phyloP scores from a whole-genome alignment of 2,888 invertebrate species.

The Apotomis capreana region DNA sequence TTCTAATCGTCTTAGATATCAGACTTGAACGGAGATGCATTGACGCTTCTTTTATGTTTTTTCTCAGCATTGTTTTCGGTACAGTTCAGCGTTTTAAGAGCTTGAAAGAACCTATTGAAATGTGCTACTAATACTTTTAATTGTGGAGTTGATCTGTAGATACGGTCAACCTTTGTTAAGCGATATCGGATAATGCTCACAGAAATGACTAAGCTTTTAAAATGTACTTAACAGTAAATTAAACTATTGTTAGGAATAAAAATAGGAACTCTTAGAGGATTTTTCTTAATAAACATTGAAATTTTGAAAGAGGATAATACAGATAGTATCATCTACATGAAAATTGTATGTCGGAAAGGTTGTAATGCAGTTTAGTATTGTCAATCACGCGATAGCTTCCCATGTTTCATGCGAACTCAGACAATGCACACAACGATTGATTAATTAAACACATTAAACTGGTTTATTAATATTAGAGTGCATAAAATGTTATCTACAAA shows the following conservation, averaged over 20 bases:
- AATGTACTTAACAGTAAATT: constrained; percentile 23
- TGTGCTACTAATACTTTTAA: constrained; percentile 63
- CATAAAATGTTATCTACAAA: constrained; percentile 65
- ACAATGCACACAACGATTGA: constrained; percentile 64
- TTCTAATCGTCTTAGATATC: constrained; percentile 78
- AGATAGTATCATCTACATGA: constrained; percentile 12
- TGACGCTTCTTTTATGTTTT: constrained; percentile 66
- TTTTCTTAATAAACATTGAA: not conserved
- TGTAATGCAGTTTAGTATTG: constrained; percentile 15
- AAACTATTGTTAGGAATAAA: constrained; percentile 30
- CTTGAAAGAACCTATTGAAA: constrained; percentile 69
- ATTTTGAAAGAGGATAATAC: not conserved
- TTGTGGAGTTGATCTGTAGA: constrained; percentile 66
- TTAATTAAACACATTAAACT: constrained; percentile 77
- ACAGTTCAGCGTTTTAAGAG: constrained; percentile 67
- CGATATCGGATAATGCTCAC: constrained; percentile 38
- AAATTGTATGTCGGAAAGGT: constrained; percentile 13
- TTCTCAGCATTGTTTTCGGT: constrained; percentile 62
- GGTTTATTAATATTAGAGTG: constrained; percentile 73
- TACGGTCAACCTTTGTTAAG: constrained; percentile 55
- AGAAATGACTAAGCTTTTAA: constrained; percentile 36
- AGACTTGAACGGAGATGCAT: constrained; percentile 69
- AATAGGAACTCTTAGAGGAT: constrained; percentile 6
- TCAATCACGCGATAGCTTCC: constrained; percentile 30
- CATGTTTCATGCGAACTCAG: constrained; percentile 53